phyloP scores from a whole-genome alignment of 2,113 vertebrate species.

The Ailuropoda melanoleuca region DNA sequence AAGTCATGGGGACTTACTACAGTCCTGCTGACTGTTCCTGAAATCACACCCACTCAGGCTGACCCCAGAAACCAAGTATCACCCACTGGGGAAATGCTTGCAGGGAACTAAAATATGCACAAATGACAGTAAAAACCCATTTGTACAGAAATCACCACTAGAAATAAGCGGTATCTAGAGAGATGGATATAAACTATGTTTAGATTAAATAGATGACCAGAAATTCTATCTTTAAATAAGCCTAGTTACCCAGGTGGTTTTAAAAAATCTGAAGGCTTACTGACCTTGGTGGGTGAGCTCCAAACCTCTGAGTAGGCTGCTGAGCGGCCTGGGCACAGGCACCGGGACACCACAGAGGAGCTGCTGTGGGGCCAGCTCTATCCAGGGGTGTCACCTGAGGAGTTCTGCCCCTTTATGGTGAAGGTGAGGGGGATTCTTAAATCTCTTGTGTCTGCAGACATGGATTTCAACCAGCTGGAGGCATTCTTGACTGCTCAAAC shows the following conservation, averaged over 20 bases:
- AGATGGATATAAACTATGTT: not conserved
- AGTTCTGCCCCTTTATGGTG: slow-evolving; percentile 88
- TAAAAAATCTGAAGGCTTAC: not conserved
- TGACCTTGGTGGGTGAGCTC: slow-evolving; percentile 85
- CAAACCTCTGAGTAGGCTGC: slow-evolving; percentile 85
- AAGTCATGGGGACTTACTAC: not conserved
- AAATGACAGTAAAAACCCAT: not conserved
- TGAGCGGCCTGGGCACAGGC: slow-evolving; percentile 88
- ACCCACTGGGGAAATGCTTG: not conserved
- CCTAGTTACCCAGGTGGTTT: not conserved
- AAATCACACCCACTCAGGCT: not conserved
- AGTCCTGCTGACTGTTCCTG: not conserved
- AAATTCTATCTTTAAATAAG: not conserved
- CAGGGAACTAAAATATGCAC: not conserved
- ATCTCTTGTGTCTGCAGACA: slow-evolving; percentile 95
- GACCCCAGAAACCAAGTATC: not conserved
- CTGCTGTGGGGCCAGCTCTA: slow-evolving; percentile 90
- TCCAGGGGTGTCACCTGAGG: slow-evolving; percentile 85
- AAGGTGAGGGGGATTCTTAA: slow-evolving; percentile 91
- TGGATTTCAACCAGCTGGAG: slow-evolving; percentile 95
- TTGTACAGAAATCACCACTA: not conserved
- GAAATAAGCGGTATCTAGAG: not conserved
- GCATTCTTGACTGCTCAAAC: slow-evolving; percentile 95
- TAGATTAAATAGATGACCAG: not conserved
- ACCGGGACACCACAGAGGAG: slow-evolving; percentile 88